Conservation (phyloP, 2,797 vertebrate species). For the Peromyscus attwateri region DNA sequence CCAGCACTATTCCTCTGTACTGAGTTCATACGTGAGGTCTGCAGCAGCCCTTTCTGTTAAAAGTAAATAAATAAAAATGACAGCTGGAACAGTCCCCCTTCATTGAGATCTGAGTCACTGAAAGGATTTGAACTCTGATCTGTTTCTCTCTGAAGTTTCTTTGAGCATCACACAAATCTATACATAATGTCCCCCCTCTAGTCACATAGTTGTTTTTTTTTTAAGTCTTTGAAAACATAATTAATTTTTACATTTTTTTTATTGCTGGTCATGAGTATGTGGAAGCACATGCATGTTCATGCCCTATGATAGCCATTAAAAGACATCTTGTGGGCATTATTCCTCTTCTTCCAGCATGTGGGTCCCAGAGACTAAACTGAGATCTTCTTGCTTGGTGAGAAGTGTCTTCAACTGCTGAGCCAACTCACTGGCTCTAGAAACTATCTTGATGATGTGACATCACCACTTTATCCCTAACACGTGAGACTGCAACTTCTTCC, state of each 20-base stretch:
- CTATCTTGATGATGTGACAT: not conserved
- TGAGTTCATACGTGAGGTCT: too few species aligned
- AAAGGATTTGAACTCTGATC: not conserved
- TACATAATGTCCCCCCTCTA: not conserved
- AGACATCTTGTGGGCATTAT: not conserved
- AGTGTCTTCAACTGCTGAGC: too few species aligned
- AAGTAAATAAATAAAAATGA: too few species aligned
- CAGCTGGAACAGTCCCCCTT: too few species aligned
- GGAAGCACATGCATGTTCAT: not conserved
- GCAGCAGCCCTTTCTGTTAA: too few species aligned
- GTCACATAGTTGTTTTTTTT: not conserved
- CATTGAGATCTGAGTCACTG: too few species aligned
- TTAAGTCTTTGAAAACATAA: not conserved
- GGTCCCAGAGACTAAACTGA: not conserved
- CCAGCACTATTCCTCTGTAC: too few species aligned
- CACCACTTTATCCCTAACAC: not conserved
- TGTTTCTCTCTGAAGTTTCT: slow-evolving; percentile 17
- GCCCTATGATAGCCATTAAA: not conserved
- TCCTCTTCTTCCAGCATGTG: not conserved
- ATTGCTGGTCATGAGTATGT: not conserved
- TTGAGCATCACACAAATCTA: not conserved
- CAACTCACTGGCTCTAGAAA: too few species aligned
- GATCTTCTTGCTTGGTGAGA: not conserved
- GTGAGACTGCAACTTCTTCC: not conserved
- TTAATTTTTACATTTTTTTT: not conserved